A percentile compares a stretch with the other conserved stretches of the same genome.
phyloP scores from a whole-genome alignment of 1,140 invertebrate genomes.

The Nymphalis io region DNA sequence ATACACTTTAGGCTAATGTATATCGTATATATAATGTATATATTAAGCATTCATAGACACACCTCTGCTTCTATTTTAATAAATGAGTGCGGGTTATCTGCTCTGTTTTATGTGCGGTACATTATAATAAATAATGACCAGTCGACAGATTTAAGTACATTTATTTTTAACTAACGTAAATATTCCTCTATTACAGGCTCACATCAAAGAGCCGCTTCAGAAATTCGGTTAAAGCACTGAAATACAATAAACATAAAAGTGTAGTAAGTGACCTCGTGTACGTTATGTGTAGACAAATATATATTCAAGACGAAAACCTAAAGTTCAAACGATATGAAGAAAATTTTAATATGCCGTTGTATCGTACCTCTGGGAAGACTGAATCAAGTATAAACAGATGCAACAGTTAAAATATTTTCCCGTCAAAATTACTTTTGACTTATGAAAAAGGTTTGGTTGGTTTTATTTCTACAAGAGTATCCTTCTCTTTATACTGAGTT shows the following conservation, averaged over 20 bases:
- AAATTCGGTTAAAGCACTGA: constrained; percentile 63
- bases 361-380: too few species aligned
- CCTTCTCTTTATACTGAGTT: too few species aligned
- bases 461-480: too few species aligned
- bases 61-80: constrained; percentile 35
- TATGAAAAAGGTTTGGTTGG: too few species aligned
- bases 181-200: constrained; percentile 61
- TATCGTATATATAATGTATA: not conserved
- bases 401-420: too few species aligned
- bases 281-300: constrained; percentile 29
- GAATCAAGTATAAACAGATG: too few species aligned
- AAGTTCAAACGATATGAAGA: constrained; percentile 5
- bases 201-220: constrained; percentile 67
- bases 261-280: constrained; percentile 54
- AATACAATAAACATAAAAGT: constrained; percentile 65
- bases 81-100: constrained; percentile 33
- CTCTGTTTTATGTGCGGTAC: constrained; percentile 62
- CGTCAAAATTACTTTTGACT: too few species aligned
- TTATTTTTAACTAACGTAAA: constrained; percentile 70
- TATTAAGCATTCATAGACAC: constrained; percentile 16
- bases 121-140: constrained; percentile 68
- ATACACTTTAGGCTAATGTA: constrained; percentile 12
- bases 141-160: constrained; percentile 65
- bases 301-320: constrained; percentile 19
- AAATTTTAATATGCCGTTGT: not conserved